These are phyloP conservation scores for Corynorhinus townsendii DNA, from an alignment of 2,113 vertebrate genomes.

Conservation along the genomic window DNA sequence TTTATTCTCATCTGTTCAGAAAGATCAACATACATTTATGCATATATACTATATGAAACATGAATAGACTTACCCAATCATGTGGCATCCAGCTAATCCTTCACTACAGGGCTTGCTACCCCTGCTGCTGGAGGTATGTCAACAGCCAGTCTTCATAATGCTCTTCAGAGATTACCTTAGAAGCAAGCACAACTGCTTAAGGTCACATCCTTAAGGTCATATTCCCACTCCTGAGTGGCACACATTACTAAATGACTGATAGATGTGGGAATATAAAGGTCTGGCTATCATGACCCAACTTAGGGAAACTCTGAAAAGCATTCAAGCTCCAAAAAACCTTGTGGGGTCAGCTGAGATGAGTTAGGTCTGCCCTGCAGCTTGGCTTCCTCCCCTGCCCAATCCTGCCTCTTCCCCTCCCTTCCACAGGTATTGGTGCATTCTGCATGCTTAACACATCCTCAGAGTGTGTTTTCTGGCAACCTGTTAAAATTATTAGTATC, in stretches of 20 bases:
- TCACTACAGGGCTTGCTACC: not conserved
- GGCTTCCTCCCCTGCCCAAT: not conserved
- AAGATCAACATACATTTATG: not conserved
- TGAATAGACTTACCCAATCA: not conserved
- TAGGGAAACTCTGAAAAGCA: not conserved
- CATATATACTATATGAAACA: not conserved
- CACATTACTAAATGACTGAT: not conserved
- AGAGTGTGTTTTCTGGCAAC: not conserved
- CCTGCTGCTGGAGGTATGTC: accelerated
- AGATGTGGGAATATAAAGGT: not conserved
- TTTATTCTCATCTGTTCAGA: not conserved
- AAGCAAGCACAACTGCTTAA: not conserved
- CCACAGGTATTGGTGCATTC: not conserved
- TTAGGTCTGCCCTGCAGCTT: not conserved
- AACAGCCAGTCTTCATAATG: not conserved
- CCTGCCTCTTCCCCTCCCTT: not conserved
- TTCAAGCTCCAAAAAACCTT: not conserved
- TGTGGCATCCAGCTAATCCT: accelerated
- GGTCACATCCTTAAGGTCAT: not conserved
- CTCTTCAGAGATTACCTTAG: not conserved
- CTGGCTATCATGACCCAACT: not conserved
- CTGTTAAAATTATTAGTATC: not conserved
- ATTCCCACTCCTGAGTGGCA: not conserved
- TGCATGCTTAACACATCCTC: not conserved
- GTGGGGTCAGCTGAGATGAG: not conserved